Conservation (phyloP, 2,797 vertebrate species). For the Discoglossus pictus region DNA sequence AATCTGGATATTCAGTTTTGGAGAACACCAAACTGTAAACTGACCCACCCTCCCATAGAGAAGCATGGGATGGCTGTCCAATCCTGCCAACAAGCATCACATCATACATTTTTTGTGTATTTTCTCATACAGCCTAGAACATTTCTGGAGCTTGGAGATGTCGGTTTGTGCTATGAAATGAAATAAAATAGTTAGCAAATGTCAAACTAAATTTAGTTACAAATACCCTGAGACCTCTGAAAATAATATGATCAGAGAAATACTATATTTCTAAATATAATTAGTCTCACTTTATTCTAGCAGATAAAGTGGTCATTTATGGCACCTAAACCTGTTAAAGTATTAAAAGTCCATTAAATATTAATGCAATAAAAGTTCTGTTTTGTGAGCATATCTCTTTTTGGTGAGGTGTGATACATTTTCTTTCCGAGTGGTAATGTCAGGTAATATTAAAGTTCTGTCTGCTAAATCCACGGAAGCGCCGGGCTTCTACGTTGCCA, state of each 20-base stretch:
- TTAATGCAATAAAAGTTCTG: constrained; percentile 30
- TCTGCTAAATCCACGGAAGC: constrained; percentile 10
- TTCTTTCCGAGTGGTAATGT: constrained; percentile 40
- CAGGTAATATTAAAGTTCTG: constrained; percentile 21
- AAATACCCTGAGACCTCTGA: constrained; percentile 14
- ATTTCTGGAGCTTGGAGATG: too few species aligned
- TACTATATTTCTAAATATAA: constrained; percentile 36
- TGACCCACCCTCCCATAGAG: too few species aligned
- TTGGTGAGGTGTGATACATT: constrained; percentile 34
- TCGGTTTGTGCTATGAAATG: too few species aligned
- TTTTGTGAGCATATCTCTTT: constrained; percentile 30
- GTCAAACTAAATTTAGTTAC: constrained; percentile 21
- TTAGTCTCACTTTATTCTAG: constrained; percentile 23
- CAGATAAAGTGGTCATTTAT: constrained; percentile 17
- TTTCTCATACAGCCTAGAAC: too few species aligned
- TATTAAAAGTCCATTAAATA: constrained; percentile 32
- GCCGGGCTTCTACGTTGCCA: too few species aligned
- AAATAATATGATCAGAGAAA: neutral
- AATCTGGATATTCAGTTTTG: too few species aligned
- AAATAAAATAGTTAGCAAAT: too few species aligned
- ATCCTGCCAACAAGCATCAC: too few species aligned
- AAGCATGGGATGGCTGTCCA: too few species aligned
- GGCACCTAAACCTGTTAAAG: constrained; percentile 30
- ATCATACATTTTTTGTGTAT: too few species aligned
- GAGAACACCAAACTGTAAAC: too few species aligned